Evolutionary conservation across 1,140 invertebrate species (phyloP).

Genomic region (Aphidius gifuensis): DNA sequence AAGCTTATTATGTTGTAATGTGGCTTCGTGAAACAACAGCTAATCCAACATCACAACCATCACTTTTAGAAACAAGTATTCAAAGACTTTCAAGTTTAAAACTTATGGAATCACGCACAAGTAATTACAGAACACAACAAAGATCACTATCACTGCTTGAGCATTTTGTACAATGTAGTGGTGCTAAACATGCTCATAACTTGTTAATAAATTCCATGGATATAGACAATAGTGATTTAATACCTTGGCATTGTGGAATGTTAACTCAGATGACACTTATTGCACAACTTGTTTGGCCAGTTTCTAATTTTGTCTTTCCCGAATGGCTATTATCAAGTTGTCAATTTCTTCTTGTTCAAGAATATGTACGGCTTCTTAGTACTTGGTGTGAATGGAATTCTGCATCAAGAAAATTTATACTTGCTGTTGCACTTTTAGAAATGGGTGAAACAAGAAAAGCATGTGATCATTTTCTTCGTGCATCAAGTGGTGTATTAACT

Average conservation of each 20-base stretch:
- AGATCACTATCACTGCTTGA: conserved; percentile 52
- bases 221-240: conserved; percentile 42
- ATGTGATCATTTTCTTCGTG: conserved; percentile 69
- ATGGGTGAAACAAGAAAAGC: conserved; percentile 72
- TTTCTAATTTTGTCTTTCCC: conserved; percentile 72
- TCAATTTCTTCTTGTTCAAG: conserved; percentile 73
- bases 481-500: conserved; percentile 69
- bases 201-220: conserved; percentile 45
- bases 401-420: conserved; percentile 73
- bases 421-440: conserved; percentile 66
- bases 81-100: conserved; percentile 64
- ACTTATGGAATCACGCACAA: conserved; percentile 53
- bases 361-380: conserved; percentile 73
- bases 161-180: conserved; percentile 53
- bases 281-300: conserved; percentile 71
- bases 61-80: conserved; percentile 60
- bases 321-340: conserved; percentile 76
- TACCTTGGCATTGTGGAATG: conserved; percentile 59
- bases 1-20: conserved; percentile 74
- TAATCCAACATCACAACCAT: conserved; percentile 51
- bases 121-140: conserved; percentile 39
- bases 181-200: conserved; percentile 54
- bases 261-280: conserved; percentile 56
- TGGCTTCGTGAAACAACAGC: conserved; percentile 70
- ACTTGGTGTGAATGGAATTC: conserved; percentile 82